Base-by-base conservation (phyloP, 2,113 vertebrate species). In the Megatriorchis doriae region DNA sequence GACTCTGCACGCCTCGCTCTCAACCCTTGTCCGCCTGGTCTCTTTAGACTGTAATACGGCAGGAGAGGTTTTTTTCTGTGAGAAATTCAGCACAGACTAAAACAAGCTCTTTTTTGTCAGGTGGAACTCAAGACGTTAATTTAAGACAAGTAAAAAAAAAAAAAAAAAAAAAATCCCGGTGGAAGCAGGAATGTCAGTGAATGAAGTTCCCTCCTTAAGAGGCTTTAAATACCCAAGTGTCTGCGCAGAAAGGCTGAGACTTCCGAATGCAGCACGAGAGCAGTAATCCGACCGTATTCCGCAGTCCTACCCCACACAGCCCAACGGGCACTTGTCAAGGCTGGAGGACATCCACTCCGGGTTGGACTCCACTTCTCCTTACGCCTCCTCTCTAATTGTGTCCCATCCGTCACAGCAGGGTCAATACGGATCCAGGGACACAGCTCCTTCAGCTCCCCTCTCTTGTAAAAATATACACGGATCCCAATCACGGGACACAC, bases 111-210 rank as follows among this genome's bases (percentile, higher is more conserved):
- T 96, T 96, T 92, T 81, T 83, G 63, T 56, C 74, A 59, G 25
- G 34, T 62, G 32, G 84, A 93, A 88, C n/a, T 80, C 42, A 38
- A 81, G 40, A 32, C 29, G 59, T 18, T 81, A 73, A 92, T 93
- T 96, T 91, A 94, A 93, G 80, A 88, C 23, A 86, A 88, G 59
- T 16, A 0, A 62, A 90, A 83, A 81, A 62, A 55, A 90, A 82
- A 81, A 38, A 40, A 40, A 53, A 56, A 55, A 72, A 42, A 62
- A 56, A 36, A 38, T 53, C 82, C 75, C 86, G 19, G 23, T 47
- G 55, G 86, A 90, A 85, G 70, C 16, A 83, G 72, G 50, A 93
- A 93, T 95, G 93, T 59, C 62, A 71, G 50, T 84, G 85, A 96
- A 92, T 86, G 32, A 93, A 94, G 38, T 78, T 86, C 80, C 36